These are phyloP conservation scores for Jordanella pulchra DNA, from an alignment of 2,797 vertebrate genomes.

Conservation along the genomic window DNA sequence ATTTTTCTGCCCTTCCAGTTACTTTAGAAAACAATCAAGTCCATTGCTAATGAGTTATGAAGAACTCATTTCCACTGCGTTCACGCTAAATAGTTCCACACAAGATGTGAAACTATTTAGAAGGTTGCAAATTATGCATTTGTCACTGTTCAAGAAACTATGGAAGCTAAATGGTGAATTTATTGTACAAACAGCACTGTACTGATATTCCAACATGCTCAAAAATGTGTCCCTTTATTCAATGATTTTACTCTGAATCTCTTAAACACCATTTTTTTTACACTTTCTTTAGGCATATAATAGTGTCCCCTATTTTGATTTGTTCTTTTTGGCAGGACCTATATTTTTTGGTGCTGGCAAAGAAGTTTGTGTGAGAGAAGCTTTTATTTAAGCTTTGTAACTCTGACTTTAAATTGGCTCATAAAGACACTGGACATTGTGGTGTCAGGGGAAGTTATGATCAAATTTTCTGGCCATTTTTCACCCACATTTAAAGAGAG, in stretches of 20 bases:
- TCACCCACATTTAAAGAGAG: not conserved
- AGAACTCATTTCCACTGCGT: not conserved
- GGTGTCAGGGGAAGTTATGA: not conserved
- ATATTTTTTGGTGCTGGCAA: not conserved
- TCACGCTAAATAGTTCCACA: not conserved
- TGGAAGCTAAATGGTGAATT: slow-evolving; percentile 1
- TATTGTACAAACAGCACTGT: not conserved
- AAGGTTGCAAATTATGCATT: not conserved
- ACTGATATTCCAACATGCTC: not conserved
- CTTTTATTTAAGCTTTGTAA: not conserved
- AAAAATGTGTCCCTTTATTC: not conserved
- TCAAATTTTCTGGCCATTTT: not conserved
- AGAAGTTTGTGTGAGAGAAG: not conserved
- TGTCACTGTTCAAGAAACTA: slow-evolving; percentile 7
- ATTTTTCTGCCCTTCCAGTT: slow-evolving; percentile 6
- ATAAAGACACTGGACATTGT: not conserved
- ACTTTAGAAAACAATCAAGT: not conserved
- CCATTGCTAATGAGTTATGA: not conserved
- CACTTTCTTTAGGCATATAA: too few species aligned
- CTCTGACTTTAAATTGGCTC: not conserved
- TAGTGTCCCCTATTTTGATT: not conserved
- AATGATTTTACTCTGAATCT: not conserved
- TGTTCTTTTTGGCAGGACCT: too few species aligned
- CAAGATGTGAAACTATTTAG: not conserved
- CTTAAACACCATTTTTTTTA: not conserved